Evolutionary conservation across 1,140 invertebrate genomes (phyloP).

Genomic region (Pseudoatta argentina): DNA sequence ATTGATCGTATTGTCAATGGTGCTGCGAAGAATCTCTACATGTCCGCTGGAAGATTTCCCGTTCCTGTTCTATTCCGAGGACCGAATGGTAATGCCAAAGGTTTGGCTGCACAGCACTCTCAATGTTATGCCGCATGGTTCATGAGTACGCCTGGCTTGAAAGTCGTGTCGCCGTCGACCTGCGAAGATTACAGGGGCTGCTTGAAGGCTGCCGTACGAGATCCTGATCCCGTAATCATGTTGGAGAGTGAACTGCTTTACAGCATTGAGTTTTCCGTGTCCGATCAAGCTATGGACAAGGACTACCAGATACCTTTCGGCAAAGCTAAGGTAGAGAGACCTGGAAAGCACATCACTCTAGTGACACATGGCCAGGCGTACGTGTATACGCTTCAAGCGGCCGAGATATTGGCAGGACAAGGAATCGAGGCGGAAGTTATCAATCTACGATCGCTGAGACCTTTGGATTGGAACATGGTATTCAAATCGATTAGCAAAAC

Average conservation of each 20-base stretch:
- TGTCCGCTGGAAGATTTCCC: constrained; percentile 90
- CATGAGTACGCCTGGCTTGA: constrained; percentile 90
- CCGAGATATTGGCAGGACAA: constrained; percentile 87
- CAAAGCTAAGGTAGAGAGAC: constrained; percentile 92
- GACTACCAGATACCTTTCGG: constrained; percentile 92
- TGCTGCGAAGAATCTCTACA: constrained; percentile 90
- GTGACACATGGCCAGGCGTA: constrained; percentile 87
- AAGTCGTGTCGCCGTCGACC: constrained; percentile 91
- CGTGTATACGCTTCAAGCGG: constrained; percentile 88
- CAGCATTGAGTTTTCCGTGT: constrained; percentile 80
- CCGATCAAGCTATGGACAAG: constrained; percentile 88
- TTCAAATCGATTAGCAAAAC: constrained; percentile 91
- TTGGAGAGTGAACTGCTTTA: constrained; percentile 92
- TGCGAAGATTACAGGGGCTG: constrained; percentile 91
- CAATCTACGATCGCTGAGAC: constrained; percentile 90
- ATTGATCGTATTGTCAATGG: constrained; percentile 93
- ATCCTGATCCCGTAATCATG: constrained; percentile 90
- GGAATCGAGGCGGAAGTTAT: constrained; percentile 90
- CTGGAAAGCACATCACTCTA: constrained; percentile 90
- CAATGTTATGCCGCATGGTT: constrained; percentile 93
- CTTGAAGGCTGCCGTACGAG: constrained; percentile 90
- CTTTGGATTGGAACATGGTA: constrained; percentile 89
- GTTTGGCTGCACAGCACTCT: constrained; percentile 92
- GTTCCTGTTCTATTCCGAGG: constrained; percentile 92
- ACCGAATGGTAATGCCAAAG: constrained; percentile 90